These are phyloP conservation scores for Noctua comes DNA, from an alignment of 2,888 invertebrate genomes.

Conservation along the genomic window DNA sequence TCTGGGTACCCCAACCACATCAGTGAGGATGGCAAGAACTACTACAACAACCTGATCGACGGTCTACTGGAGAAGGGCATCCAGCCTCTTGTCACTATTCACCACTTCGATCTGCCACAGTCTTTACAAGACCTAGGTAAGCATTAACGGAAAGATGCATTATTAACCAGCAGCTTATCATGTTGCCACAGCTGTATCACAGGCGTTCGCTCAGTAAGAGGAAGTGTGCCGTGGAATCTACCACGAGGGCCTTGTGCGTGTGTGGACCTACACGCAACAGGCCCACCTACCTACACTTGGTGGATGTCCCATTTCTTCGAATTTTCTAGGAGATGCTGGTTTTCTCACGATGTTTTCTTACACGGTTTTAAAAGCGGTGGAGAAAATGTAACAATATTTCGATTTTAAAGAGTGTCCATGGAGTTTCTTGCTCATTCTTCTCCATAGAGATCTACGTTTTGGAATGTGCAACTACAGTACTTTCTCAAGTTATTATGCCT, in stretches of 20 bases:
- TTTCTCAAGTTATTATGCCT: no score
- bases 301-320: no score
- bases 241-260: not conserved
- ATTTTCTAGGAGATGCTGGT: no score
- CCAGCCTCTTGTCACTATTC: conserved; percentile 87
- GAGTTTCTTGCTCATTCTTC: no score
- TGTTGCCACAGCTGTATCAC: not conserved
- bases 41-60: conserved; percentile 89
- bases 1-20: conserved; percentile 78
- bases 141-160: not conserved
- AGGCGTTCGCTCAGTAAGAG: not conserved
- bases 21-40: conserved; percentile 86
- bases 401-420: no score
- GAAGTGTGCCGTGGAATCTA: not conserved
- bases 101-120: conserved; percentile 87
- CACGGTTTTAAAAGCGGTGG: not conserved
- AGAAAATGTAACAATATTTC: no score
- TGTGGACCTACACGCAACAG: no score
- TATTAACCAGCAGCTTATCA: not conserved
- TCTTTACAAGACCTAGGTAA: conserved; percentile 79
- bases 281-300: no score
- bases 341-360: not conserved
- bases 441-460: no score
- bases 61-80: conserved; percentile 87
- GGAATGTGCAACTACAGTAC: no score